Percentiles rank a stretch among this genome's conserved stretches.
Evolutionary conservation across 2,113 vertebrate genomes (phyloP).

Genomic region (Vombatus ursinus): DNA sequence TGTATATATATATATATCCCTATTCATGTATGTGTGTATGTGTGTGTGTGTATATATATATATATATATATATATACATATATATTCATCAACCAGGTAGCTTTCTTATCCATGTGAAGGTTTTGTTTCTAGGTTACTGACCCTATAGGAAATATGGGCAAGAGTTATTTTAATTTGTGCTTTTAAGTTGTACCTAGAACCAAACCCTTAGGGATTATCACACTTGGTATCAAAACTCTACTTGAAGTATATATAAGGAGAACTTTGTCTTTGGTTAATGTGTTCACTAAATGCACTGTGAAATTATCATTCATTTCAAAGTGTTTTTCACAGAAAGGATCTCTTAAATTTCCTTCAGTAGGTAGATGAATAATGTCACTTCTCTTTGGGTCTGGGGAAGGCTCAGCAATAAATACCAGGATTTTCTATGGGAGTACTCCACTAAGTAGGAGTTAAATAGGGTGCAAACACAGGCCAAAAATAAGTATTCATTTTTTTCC

Average conservation of each 20-base stretch:
- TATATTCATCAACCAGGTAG: neutral
- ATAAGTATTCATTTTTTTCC: neutral
- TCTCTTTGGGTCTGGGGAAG: neutral
- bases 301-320: constrained; percentile 31
- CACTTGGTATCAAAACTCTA: neutral
- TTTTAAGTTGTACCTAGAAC: constrained; percentile 5
- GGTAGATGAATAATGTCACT: neutral
- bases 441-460: neutral
- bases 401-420: neutral
- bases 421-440: neutral
- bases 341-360: constrained; percentile 1
- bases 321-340: constrained; percentile 24
- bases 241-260: neutral
- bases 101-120: neutral
- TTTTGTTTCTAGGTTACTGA: neutral
- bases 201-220: neutral
- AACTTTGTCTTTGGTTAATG: constrained; percentile 8
- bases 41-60: too few relatives aligned
- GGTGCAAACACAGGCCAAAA: neutral
- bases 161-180: constrained; percentile 17
- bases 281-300: constrained; percentile 1
- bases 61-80: too few relatives aligned
- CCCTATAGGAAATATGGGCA: neutral
- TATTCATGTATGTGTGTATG: neutral
- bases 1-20: neutral